Base-by-base conservation (phyloP, 2,113 vertebrate genomes). In the Fregetta grallaria region DNA sequence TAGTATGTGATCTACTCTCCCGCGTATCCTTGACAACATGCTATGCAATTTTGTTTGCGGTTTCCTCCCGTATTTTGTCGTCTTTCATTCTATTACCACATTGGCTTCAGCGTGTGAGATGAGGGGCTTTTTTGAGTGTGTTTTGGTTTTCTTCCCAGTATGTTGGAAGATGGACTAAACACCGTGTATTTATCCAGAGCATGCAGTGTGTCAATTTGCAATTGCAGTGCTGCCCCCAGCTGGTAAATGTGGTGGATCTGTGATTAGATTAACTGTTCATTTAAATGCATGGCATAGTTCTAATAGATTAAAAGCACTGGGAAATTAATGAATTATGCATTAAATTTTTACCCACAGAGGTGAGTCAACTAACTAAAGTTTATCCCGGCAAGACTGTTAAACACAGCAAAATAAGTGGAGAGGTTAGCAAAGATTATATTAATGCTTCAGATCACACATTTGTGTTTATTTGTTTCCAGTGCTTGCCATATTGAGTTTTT, bases 191-290 rank as follows among this genome's bases (percentile, higher is more conserved):
- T 59, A 34, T 58, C 13, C 30, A 26, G 27, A 52, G 52, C 17
- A 10, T 14, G 9, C 40, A 63, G 34, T 0, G 3, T 45, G 15
- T 74, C 65, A 16, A 3, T 88, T 96, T 95, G 75, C 84, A 96
- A 93, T 97, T 92, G 52, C 83, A 62, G 83, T 98, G 98, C 98
- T 98, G 98, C 98, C 98, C 98, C 97, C 98, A 96, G 97, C 98
- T 98, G 98, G 98, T 89, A 95, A 34, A 66, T 25, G 30, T 62
- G 21, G 6, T 55, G 34, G 32, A 20, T 20, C 10, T n/a, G 40
- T 68, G 56, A 27, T 75, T 61, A 66, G 34, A 50, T 55, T 58
- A 68, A 74, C 27, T 42, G 15, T 36, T 66, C 19, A 17, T 84
- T 81, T 81, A 78, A 87, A 56, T 75, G 15, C 44, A 6, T 49